Evolutionary conservation across 2,113 vertebrate species (phyloP), one percentile per base, ranked within the genome.

Genomic region (Herpailurus yagouaroundi): DNA sequence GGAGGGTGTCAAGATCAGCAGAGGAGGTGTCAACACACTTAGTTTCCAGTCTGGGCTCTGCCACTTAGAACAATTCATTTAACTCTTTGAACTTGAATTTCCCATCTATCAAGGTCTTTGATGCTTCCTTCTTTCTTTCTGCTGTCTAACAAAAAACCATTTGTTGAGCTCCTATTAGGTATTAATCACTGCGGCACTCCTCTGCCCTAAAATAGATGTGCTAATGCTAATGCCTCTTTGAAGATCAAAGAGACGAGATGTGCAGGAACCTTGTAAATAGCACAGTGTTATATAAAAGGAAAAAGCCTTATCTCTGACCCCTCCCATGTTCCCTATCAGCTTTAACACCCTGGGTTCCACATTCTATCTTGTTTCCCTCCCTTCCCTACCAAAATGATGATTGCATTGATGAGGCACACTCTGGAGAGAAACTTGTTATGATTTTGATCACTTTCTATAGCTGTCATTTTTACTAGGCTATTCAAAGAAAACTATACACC

Each of bases 161-260:
- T 84, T 93, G n/a, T 64, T 45, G 69, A 87, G 74, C 29, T 10
- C n/a, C n/a, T 73, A n/a, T 14, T 86, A 50, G 23, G n/a, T 10
- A 79, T 64, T 41, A 55, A 77, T 93, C 68, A 82, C 45, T 25
- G 11, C 14, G 60, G n/a, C 38, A 57, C 6, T 41, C 23, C 48
- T 27, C 14, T 31, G 15, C 2, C 41, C 66, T n/a, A 69, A 96
- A 93, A 74, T 11, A 50, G 76, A 81, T 60, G 33, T 50, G 69
- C n/a, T 92, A 63, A 87, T 60, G 63, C 45, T 45, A 45, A 45
- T 45, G 45, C 45, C 45, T 45, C 45, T 45, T 45, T 45, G 79
- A 92, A 90, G 69, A 71, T 36, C n/a, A 76, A 95, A 41, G 23
- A 89, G 31, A 69, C 25, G 23, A 89, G 31, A 69, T 25, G 77